Evolutionary conservation across 37 sponge, comb jelly and placozoan species (phyloP).

Genomic region (Haliclona indistincta): DNA sequence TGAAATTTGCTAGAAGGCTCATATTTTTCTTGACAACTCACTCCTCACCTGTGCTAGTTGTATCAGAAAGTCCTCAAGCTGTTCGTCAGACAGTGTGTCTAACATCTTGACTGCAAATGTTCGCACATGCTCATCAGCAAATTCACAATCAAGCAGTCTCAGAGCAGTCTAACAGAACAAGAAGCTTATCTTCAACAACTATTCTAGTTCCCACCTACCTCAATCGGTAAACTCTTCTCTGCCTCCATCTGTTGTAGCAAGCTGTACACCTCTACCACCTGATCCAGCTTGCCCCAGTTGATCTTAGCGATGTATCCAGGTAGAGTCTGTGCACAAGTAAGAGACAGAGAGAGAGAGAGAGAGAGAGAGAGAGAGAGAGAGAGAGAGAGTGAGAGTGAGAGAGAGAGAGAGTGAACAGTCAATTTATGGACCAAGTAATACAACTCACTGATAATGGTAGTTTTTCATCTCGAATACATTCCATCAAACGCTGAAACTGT

Average conservation of each 20-base stretch:
- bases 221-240: slow-evolving; percentile 37
- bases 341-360: background rate
- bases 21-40: background rate
- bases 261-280: slow-evolving; percentile 56
- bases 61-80: slow-evolving; percentile 65
- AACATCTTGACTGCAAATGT: slow-evolving; percentile 37
- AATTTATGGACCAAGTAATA: background rate
- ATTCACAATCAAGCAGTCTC: slow-evolving; percentile 54
- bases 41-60: slow-evolving; percentile 83
- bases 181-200: too few relatives aligned
- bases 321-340: slow-evolving; percentile 45
- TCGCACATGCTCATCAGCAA: slow-evolving; percentile 56
- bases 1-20: too few relatives aligned
- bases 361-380: background rate
- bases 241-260: slow-evolving; percentile 33
- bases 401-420: background rate
- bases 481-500: slow-evolving; percentile 44
- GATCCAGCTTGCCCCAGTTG: slow-evolving; percentile 60
- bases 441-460: slow-evolving; percentile 45
- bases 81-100: slow-evolving; percentile 40
- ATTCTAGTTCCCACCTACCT: slow-evolving; percentile 47
- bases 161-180: too few relatives aligned
- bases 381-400: background rate
- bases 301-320: slow-evolving; percentile 59
- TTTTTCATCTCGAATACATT: slow-evolving; percentile 44